Conservation (phyloP, 2,888 invertebrate species). For the Petrophora chlorosata region DNA sequence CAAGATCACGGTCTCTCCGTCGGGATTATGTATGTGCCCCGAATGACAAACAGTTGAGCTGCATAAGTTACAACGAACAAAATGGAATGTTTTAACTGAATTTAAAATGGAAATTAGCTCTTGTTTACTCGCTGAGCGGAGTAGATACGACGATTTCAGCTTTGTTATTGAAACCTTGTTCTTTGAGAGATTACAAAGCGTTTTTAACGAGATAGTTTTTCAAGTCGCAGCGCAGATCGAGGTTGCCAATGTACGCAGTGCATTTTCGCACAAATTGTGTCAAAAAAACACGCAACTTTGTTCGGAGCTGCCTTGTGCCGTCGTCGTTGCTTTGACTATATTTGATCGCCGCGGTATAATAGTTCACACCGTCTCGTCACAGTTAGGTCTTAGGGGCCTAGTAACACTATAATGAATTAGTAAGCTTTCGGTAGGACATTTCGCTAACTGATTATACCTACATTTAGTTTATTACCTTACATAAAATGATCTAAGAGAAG, state of each 20-base stretch:
- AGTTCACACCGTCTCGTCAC: too few relatives aligned
- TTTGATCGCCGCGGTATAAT: too few relatives aligned
- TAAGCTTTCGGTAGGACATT: too few relatives aligned
- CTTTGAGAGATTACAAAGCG: constrained; percentile 19
- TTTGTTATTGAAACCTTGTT: constrained; percentile 30
- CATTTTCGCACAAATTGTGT: background rate
- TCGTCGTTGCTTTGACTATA: too few relatives aligned
- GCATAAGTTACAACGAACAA: constrained; percentile 56
- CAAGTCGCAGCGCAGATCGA: constrained; percentile 14
- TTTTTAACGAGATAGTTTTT: constrained; percentile 16
- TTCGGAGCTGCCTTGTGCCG: too few relatives aligned
- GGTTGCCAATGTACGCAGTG: background rate
- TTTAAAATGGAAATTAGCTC: constrained; percentile 55
- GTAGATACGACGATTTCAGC: constrained; percentile 30
- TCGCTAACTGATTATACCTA: too few relatives aligned
- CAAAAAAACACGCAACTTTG: too few relatives aligned
- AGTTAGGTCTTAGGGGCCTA: too few relatives aligned
- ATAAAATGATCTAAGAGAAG: too few relatives aligned
- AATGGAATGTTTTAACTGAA: constrained; percentile 55
- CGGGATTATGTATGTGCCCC: constrained; percentile 69
- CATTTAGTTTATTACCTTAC: too few relatives aligned
- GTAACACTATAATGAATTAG: too few relatives aligned
- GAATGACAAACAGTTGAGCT: constrained; percentile 70
- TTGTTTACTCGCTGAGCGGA: constrained; percentile 41
- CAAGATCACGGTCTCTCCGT: constrained; percentile 71